Evolutionary conservation across 2,797 vertebrate species (phyloP), one percentile per base, ranked within the genome.

Genomic region (Choloepus didactylus): DNA sequence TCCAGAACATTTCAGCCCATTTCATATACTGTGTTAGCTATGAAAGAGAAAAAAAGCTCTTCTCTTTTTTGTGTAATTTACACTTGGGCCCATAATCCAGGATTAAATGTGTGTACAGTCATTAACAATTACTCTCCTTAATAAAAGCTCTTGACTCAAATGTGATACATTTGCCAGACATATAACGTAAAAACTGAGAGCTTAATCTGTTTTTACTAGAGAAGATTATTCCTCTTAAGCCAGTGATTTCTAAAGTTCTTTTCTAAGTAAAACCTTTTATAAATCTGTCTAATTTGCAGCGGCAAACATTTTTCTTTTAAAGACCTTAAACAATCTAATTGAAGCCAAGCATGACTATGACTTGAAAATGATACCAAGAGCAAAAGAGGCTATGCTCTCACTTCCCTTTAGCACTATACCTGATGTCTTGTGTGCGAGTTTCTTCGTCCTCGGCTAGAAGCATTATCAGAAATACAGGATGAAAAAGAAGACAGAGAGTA

Each of bases 351-450:
- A 64, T 93, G 97, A 97, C 77, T 41, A 64, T 60, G 97, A 97
- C 92, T 94, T 75, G 27, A 92, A 62, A 88, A 94, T 0, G 11
- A 96, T 85, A 76, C n/a, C 86, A 9, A 73, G 96, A 93, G 89
- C 0, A 18, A 76, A 31, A 82, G 93, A 86, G 79, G 75, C 77
- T 4, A 41, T 11, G 59, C 60, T 75, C 93, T 96, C 79, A 66
- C 72, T 70, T 96, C 97, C 95, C 97, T 96, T 85, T 64, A 97
- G 97, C 97, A 98, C 98, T 97, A 97, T 99, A 99, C 99, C 99
- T 99, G 99, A 98, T 99, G 99, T 98, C 99, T 99, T 15, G 99
- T 98, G 98, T 99, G 99, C 97, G 99, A 99, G 98, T 99, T 99
- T 98, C 99, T 99, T 98, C 99, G 99, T 99, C 99, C 99, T 95